A percentile compares a stretch with the other conserved stretches of the same genome.
These are phyloP conservation scores for Mesorhabditis belari DNA, from an alignment of 2,888 invertebrate genomes.

Conservation along the genomic window DNA sequence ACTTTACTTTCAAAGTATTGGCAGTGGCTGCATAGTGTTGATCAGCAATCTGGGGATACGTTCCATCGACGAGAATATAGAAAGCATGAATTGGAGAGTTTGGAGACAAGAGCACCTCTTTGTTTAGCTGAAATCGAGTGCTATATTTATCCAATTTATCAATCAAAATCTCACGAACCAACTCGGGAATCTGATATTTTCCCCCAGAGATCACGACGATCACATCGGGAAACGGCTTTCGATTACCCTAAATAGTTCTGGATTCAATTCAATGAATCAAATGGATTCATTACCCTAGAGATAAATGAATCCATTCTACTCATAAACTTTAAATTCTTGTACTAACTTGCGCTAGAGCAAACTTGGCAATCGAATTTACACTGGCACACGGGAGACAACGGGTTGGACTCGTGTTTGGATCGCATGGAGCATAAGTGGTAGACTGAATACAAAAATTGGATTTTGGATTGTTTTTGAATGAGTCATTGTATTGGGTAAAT, in stretches of 20 bases:
- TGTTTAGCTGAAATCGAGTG: slow-evolving; percentile 11
- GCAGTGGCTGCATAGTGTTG: not conserved
- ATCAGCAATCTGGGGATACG: slow-evolving; percentile 3
- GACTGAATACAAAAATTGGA: slow-evolving; percentile 10
- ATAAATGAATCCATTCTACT: too few species aligned
- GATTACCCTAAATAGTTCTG: slow-evolving; percentile 36
- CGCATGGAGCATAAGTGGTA: slow-evolving; percentile 24
- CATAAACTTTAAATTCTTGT: too few species aligned
- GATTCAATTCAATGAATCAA: slow-evolving; percentile 16
- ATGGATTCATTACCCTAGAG: slow-evolving; percentile 12
- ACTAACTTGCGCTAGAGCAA: not conserved
- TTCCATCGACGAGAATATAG: slow-evolving; percentile 32
- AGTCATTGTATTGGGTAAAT: too few species aligned
- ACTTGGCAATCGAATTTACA: not conserved
- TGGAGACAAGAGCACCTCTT: slow-evolving; percentile 40
- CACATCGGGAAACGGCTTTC: slow-evolving; percentile 38
- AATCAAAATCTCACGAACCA: slow-evolving; percentile 7
- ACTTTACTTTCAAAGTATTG: not conserved
- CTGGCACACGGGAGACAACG: slow-evolving; percentile 8
- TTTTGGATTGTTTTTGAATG: not conserved
- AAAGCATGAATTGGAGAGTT: slow-evolving; percentile 49
- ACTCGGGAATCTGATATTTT: slow-evolving; percentile 32
- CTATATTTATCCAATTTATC: not conserved
- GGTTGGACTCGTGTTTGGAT: slow-evolving; percentile 2
- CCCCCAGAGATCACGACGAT: slow-evolving; percentile 37